phyloP scores from a whole-genome alignment of 2,113 vertebrate species.

The Apus apus region DNA sequence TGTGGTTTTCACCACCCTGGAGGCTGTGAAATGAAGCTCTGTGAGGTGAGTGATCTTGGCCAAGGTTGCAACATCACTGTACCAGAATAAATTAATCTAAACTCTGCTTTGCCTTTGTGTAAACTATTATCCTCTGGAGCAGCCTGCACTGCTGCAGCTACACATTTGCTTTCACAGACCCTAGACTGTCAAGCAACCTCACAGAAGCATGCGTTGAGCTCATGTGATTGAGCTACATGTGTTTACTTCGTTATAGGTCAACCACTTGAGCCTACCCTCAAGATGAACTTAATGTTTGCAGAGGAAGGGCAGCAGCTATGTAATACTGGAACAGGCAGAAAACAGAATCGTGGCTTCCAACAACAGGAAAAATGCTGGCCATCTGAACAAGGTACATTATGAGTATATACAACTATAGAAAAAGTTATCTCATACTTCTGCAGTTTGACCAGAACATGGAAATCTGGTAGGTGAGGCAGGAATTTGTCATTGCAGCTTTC shows the following conservation, averaged over 20 bases:
- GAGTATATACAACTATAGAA: not conserved
- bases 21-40: slow-evolving; percentile 18
- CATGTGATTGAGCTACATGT: slow-evolving; percentile 48
- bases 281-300: slow-evolving; percentile 72
- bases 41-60: not conserved
- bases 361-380: not conserved
- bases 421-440: not conserved
- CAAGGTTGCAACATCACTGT: slow-evolving; percentile 28
- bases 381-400: not conserved
- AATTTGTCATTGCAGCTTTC: not conserved
- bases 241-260: slow-evolving; percentile 70
- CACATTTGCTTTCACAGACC: slow-evolving; percentile 42
- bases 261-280: slow-evolving; percentile 74
- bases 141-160: slow-evolving; percentile 17
- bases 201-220: slow-evolving; percentile 38
- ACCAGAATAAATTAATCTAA: slow-evolving; percentile 25
- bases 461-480: not conserved
- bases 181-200: slow-evolving; percentile 51
- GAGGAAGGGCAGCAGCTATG: slow-evolving; percentile 66
- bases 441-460: not conserved
- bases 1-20: not conserved
- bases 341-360: slow-evolving; percentile 23
- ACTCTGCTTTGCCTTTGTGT: slow-evolving; percentile 25
- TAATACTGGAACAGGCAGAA: slow-evolving; percentile 28
- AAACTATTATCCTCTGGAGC: slow-evolving; percentile 35